Base-by-base conservation (phyloP, 2,113 vertebrate species). In the Ardeotis arabs region DNA sequence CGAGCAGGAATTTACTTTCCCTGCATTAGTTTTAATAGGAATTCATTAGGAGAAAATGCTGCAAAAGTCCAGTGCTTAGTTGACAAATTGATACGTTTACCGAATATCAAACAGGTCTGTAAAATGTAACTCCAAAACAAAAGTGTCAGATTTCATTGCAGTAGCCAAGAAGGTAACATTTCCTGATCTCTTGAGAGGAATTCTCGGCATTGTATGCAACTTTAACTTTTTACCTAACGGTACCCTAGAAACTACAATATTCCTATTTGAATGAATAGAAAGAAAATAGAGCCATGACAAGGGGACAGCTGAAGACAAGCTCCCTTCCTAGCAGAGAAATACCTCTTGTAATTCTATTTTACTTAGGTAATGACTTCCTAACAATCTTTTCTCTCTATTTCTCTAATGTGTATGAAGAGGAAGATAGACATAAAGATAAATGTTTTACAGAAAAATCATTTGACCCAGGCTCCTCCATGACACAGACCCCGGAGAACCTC, bases 141-240 rank as follows among this genome's bases (percentile, higher is more conserved):
- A 92, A 93, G 84, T 69, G 75, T 93, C 58, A 1, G 25, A 24
- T 97, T 97, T 94, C 82, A 58, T 35, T 80, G 87, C 59, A 59
- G 67, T 80, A 93, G 87, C 75, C 84, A 96, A 95, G 78, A 93
- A 91, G 84, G 90, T 94, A 94, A 93, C 24, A 6, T 96, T 87
- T 76, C 63, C 78, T 68, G 24, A 91, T 90, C 85, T 90, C 92
- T 87, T 37, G 78, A 89, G 87, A 77, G 15, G 70, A 96, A 58
- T 92, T 94, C 68, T 83, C 17, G 2, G 59, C 68, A 56, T 69
- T 47, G n/a, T 53, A 53, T 60, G 18, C 67, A 91, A 58, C 37
- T 73, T 92, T 27, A 87, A 62, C 35, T 93, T 96, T 92, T 83
- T 85, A 91, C 44, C 84, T 87, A 96, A 89, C 10, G 49, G 56